Evolutionary conservation across 92 coral and sea anemone genomes (phyloP).

Genomic region (Paramuricea clavata): DNA sequence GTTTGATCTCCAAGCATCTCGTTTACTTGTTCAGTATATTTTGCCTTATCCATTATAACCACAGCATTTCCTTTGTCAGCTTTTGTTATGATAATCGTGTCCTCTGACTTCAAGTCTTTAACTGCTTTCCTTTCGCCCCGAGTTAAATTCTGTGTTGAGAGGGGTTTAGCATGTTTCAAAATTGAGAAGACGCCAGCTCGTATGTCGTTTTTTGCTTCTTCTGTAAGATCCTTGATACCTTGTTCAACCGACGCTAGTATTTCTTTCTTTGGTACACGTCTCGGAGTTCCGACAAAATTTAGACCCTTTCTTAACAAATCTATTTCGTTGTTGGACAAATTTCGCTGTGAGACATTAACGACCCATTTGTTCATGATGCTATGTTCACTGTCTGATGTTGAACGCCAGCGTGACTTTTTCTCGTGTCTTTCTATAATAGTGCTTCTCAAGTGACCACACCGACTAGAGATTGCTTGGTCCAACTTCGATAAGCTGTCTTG

Average conservation of each 20-base stretch:
- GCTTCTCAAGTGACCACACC: not conserved
- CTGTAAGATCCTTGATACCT: not conserved
- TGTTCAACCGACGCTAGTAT: not conserved
- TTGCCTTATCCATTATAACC: too few relatives aligned
- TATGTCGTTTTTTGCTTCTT: too few relatives aligned
- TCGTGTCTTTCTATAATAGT: not conserved
- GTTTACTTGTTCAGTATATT: too few relatives aligned
- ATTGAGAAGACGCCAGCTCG: not conserved
- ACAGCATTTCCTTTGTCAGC: too few relatives aligned
- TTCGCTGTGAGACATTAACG: not conserved
- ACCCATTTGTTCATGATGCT: not conserved
- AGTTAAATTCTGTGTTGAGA: conserved; percentile 52
- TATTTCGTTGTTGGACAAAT: too few relatives aligned
- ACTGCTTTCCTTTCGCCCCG: too few relatives aligned
- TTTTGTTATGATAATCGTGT: too few relatives aligned
- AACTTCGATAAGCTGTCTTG: not conserved
- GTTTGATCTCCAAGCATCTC: too few relatives aligned
- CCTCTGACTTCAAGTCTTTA: too few relatives aligned
- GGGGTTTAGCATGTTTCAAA: conserved; percentile 30
- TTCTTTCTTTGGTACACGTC: not conserved
- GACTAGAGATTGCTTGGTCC: not conserved
- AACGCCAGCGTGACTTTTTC: not conserved
- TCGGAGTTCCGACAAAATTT: not conserved
- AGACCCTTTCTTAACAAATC: too few relatives aligned
- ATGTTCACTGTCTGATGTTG: too few relatives aligned